phyloP scores from a whole-genome alignment of 2,888 invertebrate species.

The Ophraella communa region DNA sequence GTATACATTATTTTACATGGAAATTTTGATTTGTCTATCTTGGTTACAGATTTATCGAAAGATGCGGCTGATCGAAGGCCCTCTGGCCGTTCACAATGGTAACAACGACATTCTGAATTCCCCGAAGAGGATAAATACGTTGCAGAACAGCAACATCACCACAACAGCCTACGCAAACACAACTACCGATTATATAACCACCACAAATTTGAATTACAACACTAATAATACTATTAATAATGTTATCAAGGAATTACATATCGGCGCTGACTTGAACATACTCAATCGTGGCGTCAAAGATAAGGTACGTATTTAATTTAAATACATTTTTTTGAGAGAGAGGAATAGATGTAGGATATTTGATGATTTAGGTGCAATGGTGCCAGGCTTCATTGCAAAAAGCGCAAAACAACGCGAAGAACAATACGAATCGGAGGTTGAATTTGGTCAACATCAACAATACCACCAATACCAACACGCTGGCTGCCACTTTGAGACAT shows the following conservation, averaged over 20 bases:
- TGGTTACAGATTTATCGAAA: conserved; percentile 51
- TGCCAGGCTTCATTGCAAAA: conserved; percentile 53
- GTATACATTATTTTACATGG: too few relatives aligned
- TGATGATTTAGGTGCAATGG: conserved; percentile 54
- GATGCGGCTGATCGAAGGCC: conserved; percentile 60
- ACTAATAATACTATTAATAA: conserved; percentile 25
- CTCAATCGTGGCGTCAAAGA: conserved; percentile 44
- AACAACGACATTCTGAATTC: conserved; percentile 55
- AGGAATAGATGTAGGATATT: not conserved
- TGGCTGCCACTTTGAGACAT: conserved; percentile 56
- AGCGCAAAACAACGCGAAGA: conserved; percentile 55
- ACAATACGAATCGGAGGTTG: conserved; percentile 40
- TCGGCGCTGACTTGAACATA: conserved; percentile 36
- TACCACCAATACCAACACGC: conserved; percentile 58
- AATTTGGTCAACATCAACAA: conserved; percentile 49
- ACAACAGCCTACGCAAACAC: conserved; percentile 21
- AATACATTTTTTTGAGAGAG: not conserved
- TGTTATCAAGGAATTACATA: conserved; percentile 26
- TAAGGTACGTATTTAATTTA: conserved; percentile 27
- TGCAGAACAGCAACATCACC: conserved; percentile 56
- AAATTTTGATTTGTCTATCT: not conserved
- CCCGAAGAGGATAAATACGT: conserved; percentile 58
- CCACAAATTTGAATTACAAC: not conserved
- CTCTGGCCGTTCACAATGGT: conserved; percentile 57
- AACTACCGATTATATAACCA: conserved; percentile 13